phyloP scores from a whole-genome alignment of 2,797 vertebrate genomes.

The Falco berigora region DNA sequence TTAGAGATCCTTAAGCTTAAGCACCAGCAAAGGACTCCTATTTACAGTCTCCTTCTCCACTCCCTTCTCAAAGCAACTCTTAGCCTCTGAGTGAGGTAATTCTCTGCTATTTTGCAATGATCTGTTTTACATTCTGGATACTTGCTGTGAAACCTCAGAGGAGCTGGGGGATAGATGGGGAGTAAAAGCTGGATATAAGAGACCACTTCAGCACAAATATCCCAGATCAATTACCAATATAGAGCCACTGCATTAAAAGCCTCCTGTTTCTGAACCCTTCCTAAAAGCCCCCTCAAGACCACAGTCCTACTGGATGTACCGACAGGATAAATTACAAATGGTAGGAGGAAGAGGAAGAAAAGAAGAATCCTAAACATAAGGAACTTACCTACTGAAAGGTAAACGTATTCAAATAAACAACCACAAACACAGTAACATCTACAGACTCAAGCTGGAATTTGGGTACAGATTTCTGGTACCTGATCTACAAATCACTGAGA shows the following conservation, averaged over 20 bases:
- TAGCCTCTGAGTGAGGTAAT: background rate
- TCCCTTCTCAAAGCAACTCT: background rate
- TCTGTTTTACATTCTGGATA: background rate
- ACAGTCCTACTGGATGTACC: background rate
- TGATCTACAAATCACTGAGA: background rate
- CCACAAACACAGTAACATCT: background rate
- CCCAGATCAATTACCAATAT: conserved; percentile 5
- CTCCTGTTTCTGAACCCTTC: background rate
- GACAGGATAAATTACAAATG: background rate
- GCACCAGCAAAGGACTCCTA: background rate
- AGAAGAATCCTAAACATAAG: background rate
- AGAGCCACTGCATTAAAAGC: background rate
- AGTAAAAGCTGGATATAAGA: background rate
- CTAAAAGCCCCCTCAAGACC: background rate
- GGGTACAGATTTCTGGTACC: background rate
- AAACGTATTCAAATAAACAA: background rate
- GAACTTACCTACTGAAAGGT: background rate
- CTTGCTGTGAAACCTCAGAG: background rate
- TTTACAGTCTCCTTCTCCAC: background rate
- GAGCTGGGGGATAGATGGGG: background rate
- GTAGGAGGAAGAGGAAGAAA: background rate
- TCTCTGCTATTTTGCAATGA: background rate
- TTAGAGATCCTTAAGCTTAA: background rate
- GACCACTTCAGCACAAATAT: background rate
- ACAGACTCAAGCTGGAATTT: background rate